Evolutionary conservation across 2,113 vertebrate species (phyloP).

Genomic region (Guaruba guarouba): DNA sequence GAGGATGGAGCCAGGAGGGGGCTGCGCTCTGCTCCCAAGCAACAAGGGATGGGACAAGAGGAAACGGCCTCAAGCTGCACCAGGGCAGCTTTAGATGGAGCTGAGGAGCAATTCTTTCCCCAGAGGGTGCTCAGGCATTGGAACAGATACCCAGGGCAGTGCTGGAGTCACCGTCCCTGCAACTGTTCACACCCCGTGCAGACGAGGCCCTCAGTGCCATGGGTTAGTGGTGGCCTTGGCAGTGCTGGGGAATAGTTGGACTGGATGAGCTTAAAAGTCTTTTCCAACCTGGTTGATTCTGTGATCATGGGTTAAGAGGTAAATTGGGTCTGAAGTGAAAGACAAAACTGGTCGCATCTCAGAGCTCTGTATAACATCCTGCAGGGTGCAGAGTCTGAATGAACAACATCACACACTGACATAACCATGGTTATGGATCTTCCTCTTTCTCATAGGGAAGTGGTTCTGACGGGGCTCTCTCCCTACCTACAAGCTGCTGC

Average conservation of each 20-base stretch:
- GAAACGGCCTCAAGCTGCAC: too few relatives aligned
- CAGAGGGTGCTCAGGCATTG: too few relatives aligned
- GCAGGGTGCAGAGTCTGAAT: background rate
- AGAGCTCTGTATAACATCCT: background rate
- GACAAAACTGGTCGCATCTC: background rate
- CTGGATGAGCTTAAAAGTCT: background rate
- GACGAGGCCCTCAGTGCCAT: too few relatives aligned
- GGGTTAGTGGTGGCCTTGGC: too few relatives aligned
- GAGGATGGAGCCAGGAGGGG: too few relatives aligned
- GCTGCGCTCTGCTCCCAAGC: too few relatives aligned
- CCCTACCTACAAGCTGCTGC: background rate
- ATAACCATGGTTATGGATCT: background rate
- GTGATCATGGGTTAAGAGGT: rapidly evolving
- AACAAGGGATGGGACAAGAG: too few relatives aligned
- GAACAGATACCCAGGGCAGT: too few relatives aligned
- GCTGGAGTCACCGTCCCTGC: too few relatives aligned
- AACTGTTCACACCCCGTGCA: too few relatives aligned
- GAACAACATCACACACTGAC: background rate
- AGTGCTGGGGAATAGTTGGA: background rate
- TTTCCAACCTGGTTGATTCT: background rate
- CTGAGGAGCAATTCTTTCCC: too few relatives aligned
- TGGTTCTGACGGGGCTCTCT: background rate
- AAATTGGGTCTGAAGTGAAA: background rate
- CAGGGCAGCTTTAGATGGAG: too few relatives aligned
- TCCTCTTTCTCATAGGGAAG: background rate